Evolutionary conservation across 2,888 invertebrate genomes (phyloP), one percentile per base, ranked within the genome.

Genomic region (Bellardia bayeri): DNA sequence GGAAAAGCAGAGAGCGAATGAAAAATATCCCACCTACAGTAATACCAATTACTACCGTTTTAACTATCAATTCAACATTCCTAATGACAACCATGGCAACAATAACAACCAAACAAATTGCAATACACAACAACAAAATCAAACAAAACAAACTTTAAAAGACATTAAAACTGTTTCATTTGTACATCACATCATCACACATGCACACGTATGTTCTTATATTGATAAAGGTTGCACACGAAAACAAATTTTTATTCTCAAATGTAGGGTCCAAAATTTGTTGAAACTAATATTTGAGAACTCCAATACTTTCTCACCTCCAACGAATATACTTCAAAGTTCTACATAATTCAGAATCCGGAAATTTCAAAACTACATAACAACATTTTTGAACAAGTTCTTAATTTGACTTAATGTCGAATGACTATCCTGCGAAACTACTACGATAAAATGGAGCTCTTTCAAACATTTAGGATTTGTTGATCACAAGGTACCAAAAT

Each of bases 21-120:
- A n/a, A n/a, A n/a, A n/a, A n/a, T n/a, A n/a, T n/a, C n/a, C 23
- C 23, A 23, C 23, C 23, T 23, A 23, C 30, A 49, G 30, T 49
- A 69, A 69, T 51, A 54, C 37, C 33, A 37, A 14, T 37, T 72
- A 56, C 23, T 56, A 56, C 85, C 76, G 85, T 85, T 89, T 79
- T 68, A 85, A 80, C 68, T 75, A 71, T 74, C 83, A 84, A 74
- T 88, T 74, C 83, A 84, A 74, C 89, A 88, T 90, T 88, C 68
- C 88, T 82, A 88, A 82, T 86, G 85, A 85, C 79, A 88, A 88
- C 89, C 84, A 61, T 69, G 54, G 85, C 88, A 89, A 89, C 74
- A 63, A 37, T 13, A 63, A 51, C 33, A n/a, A n/a, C 61, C 49
- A 75, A 75, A 61, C 49, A 75, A 75, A 63, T 63, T 61, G 49